Base-by-base conservation (phyloP, 2,797 vertebrate genomes). In the Pipistrellus nathusii region DNA sequence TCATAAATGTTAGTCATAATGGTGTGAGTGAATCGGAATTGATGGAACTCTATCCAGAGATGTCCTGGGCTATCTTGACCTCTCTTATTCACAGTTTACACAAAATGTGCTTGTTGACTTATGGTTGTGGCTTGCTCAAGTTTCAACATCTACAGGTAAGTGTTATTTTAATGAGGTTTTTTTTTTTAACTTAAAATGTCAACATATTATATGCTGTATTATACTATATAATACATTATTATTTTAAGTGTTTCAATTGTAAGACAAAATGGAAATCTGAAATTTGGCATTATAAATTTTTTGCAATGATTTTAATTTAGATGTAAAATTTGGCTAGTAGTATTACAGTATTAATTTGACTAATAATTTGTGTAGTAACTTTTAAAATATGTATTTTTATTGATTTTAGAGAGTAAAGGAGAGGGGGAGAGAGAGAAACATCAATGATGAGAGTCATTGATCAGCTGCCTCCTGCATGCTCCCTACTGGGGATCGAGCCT, bases 21-120 rank as follows among this genome's bases (percentile, higher is more conserved):
- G 99, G 99, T 5, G 95, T 99, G 89, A 99, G 99, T 85, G 99
- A 99, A 96, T 99, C 99, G 1, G 99, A 99, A 94, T 96, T 99
- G 64, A 98, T 99, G 97, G 99, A 99, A 69, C 98, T 99, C 95
- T 99, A 98, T 94, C 98, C 99, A 53, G 99, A 99, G 13, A 96
- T 99, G 95, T 98, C 98, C 93, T 98, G 99, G 97, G 98, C 98
- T 8, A 59, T 98, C n/a, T 96, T 99, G 93, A 98, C 98, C 44
- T 99, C 99, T 0, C 96, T 99, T 3, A 93, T 99, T 72, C 97
- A 98, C 92, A 98, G 95, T 48, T 98, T 99, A 78, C 98, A 99
- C 98, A 98, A 97, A 92, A 99, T 99, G 97, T 98, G 98, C 94
- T 97, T 99, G 88, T 94, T 99, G 82, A 98, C 98, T 1, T 99